Conservation (phyloP, 2,888 invertebrate genomes). For the Lycocerus yunnanus region DNA sequence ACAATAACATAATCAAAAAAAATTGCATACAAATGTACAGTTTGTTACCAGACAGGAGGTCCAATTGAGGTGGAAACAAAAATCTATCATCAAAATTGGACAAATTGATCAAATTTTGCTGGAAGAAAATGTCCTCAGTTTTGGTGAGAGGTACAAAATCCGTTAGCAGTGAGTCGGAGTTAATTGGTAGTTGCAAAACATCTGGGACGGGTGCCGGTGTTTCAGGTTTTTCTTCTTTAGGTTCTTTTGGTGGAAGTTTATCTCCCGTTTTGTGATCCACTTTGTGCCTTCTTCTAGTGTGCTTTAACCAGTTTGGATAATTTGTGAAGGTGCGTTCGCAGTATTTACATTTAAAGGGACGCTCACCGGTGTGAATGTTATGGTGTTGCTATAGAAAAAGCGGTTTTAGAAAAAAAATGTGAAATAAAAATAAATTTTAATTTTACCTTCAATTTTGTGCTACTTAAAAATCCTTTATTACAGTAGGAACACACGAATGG, state of each 20-base stretch:
- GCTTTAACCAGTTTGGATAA: constrained; percentile 64
- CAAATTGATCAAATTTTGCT: constrained; percentile 47
- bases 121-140: constrained; percentile 48
- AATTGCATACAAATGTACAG: not conserved
- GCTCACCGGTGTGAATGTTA: constrained; percentile 62
- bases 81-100: constrained; percentile 46
- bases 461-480: constrained; percentile 63
- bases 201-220: constrained; percentile 6
- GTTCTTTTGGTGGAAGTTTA: constrained; percentile 39
- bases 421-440: not conserved
- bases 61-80: constrained; percentile 44
- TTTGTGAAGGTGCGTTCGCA: constrained; percentile 63
- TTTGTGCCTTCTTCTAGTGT: constrained; percentile 61
- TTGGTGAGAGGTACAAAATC: constrained; percentile 44
- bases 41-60: constrained; percentile 40
- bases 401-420: not conserved
- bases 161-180: constrained; percentile 35
- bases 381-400: constrained; percentile 57
- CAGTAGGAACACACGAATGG: constrained; percentile 62
- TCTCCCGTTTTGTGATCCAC: constrained; percentile 52
- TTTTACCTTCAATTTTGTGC: constrained; percentile 58
- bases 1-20: not conserved
- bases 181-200: constrained; percentile 11
- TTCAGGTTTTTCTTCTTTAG: constrained; percentile 31
- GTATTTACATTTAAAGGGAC: constrained; percentile 61